These are phyloP conservation scores for Caenorhabditis sp. DNA, from an alignment of 2,888 invertebrate genomes.

Conservation along the genomic window DNA sequence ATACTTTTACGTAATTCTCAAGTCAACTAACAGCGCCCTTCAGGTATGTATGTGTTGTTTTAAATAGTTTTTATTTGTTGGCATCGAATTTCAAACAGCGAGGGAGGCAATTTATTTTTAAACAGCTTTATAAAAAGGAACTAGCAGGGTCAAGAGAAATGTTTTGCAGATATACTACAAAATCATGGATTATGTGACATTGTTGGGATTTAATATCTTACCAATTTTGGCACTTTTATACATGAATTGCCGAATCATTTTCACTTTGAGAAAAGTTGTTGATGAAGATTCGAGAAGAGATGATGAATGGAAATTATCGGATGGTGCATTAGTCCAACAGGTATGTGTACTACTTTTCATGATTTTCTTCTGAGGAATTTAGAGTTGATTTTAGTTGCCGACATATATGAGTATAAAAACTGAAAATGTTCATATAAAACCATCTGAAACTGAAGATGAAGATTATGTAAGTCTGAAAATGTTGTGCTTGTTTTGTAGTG, in stretches of 20 bases:
- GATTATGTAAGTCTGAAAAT: background rate
- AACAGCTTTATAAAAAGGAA: no score
- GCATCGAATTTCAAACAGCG: background rate
- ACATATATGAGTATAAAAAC: background rate
- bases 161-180: constrained; percentile 62
- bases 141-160: no score
- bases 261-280: constrained; percentile 64
- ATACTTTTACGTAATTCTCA: constrained; percentile 61
- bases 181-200: constrained; percentile 64
- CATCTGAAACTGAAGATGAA: background rate
- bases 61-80: constrained; percentile 1
- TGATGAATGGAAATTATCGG: constrained; percentile 48
- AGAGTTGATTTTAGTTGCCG: background rate
- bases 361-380: no score
- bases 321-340: constrained; percentile 46
- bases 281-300: constrained; percentile 58
- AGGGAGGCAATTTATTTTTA: no score
- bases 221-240: constrained; percentile 63
- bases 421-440: background rate
- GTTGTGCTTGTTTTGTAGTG: background rate
- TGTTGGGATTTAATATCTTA: constrained; percentile 66
- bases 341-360: constrained; percentile 7
- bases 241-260: constrained; percentile 64
- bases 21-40: constrained; percentile 42
- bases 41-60: constrained; percentile 26